Evolutionary conservation across 2,113 vertebrate species (phyloP).

Genomic region (Corythornis cristatus): DNA sequence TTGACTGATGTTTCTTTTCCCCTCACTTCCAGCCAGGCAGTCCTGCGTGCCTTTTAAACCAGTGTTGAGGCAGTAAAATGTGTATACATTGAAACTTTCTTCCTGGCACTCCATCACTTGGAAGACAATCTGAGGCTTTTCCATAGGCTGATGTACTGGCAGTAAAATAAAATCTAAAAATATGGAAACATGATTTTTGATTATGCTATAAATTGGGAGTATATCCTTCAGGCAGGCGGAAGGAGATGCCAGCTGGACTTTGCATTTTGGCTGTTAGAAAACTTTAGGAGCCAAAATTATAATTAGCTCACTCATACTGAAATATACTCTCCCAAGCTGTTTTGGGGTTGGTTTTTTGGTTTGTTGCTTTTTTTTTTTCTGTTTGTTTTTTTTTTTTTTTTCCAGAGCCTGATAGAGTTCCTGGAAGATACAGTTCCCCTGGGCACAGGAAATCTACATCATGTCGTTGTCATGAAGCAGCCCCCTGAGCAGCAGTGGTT

Average conservation of each 20-base stretch:
- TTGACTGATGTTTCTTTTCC: slow-evolving; percentile 28
- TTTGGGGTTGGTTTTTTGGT: not conserved
- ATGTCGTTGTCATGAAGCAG: not conserved
- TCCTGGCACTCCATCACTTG: slow-evolving; percentile 39
- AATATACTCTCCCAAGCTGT: slow-evolving; percentile 52
- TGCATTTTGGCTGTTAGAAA: slow-evolving; percentile 47
- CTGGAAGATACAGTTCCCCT: slow-evolving; percentile 31
- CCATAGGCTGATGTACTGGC: slow-evolving; percentile 47
- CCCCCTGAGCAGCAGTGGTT: not conserved
- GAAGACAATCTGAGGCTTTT: slow-evolving; percentile 57
- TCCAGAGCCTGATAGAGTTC: slow-evolving; percentile 34
- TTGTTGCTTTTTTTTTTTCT: not conserved
- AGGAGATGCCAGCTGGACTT: slow-evolving; percentile 67
- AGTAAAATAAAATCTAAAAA: slow-evolving; percentile 26
- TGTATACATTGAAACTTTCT: slow-evolving; percentile 23
- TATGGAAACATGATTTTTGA: slow-evolving; percentile 54
- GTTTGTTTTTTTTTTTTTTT: slow-evolving; percentile 19
- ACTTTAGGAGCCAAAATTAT: slow-evolving; percentile 60
- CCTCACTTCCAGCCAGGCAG: slow-evolving; percentile 13
- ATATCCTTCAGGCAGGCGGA: slow-evolving; percentile 60
- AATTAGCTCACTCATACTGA: slow-evolving; percentile 64
- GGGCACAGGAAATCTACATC: not conserved
- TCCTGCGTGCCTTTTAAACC: slow-evolving; percentile 19
- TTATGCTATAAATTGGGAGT: slow-evolving; percentile 56
- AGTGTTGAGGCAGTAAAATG: slow-evolving; percentile 49